Evolutionary conservation across 1,140 invertebrate genomes (phyloP).

Genomic region (Drosophila funebris): DNA sequence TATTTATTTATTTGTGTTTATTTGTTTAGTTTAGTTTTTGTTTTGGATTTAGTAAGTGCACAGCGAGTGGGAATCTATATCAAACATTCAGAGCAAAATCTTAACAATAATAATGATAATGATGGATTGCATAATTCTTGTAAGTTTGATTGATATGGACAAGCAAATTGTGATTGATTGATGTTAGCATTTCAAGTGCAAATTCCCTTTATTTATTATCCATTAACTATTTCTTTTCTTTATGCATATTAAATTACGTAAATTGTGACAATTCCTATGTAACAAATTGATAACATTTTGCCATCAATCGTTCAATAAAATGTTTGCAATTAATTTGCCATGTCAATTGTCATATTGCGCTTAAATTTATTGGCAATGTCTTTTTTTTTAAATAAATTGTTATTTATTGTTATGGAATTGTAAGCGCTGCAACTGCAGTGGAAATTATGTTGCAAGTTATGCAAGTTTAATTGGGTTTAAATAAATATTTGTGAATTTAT

Average conservation of each 20-base stretch:
- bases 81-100: constrained; percentile 8
- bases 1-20: not conserved
- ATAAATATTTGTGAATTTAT: no score
- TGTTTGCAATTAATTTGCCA: constrained; percentile 6
- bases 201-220: no score
- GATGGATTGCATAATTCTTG: not conserved
- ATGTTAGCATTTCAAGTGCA: no score
- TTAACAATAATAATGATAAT: not conserved
- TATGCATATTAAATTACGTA: no score
- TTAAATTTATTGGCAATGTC: not conserved
- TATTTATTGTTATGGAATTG: constrained; percentile 32
- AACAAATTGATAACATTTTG: not conserved
- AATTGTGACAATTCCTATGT: not conserved
- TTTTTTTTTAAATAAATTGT: constrained; percentile 10
- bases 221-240: no score
- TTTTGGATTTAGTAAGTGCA: constrained; percentile 19
- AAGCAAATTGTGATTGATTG: no score
- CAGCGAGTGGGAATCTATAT: no score
- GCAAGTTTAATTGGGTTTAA: no score
- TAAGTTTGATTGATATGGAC: no score
- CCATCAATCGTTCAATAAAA: not conserved
- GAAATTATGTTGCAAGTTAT: no score
- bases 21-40: not conserved
- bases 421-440: not conserved
- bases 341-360: not conserved